These are phyloP conservation scores for Alfaro cultratus DNA, from an alignment of 2,797 vertebrate genomes.

Conservation along the genomic window DNA sequence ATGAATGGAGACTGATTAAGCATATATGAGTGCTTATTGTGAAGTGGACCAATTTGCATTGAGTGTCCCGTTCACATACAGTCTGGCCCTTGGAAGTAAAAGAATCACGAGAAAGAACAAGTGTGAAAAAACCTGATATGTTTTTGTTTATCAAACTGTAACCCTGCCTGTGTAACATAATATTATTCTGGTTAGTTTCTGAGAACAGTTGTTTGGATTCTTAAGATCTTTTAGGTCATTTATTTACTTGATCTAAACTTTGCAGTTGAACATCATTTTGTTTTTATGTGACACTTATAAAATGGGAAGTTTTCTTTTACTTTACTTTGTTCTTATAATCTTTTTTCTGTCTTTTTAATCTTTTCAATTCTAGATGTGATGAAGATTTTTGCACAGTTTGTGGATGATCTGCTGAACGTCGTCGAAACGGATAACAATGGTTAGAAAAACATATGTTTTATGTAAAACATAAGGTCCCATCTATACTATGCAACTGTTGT, in stretches of 20 bases:
- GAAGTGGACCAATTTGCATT: neutral
- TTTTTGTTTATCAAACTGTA: neutral
- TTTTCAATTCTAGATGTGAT: slow-evolving; percentile 9
- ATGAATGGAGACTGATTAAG: slow-evolving; percentile 8
- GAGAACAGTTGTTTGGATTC: neutral
- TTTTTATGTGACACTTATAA: neutral
- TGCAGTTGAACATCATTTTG: neutral
- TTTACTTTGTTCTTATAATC: neutral
- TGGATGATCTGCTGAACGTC: slow-evolving; percentile 15
- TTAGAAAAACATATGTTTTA: slow-evolving; percentile 6
- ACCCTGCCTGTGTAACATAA: neutral
- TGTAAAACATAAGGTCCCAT: neutral
- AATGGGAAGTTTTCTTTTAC: neutral
- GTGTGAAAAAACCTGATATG: too few relatives aligned
- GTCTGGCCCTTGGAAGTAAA: neutral
- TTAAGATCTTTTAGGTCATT: neutral
- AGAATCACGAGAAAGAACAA: neutral
- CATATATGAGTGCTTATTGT: neutral
- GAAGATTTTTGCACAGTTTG: slow-evolving; percentile 3
- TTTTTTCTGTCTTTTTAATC: neutral
- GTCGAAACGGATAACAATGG: neutral
- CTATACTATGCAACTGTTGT: neutral
- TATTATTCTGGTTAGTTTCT: neutral
- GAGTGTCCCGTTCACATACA: neutral
- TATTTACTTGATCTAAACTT: neutral